These are phyloP conservation scores for Phorcus lineatus DNA, from an alignment of 2,888 invertebrate genomes.

Conservation along the genomic window DNA sequence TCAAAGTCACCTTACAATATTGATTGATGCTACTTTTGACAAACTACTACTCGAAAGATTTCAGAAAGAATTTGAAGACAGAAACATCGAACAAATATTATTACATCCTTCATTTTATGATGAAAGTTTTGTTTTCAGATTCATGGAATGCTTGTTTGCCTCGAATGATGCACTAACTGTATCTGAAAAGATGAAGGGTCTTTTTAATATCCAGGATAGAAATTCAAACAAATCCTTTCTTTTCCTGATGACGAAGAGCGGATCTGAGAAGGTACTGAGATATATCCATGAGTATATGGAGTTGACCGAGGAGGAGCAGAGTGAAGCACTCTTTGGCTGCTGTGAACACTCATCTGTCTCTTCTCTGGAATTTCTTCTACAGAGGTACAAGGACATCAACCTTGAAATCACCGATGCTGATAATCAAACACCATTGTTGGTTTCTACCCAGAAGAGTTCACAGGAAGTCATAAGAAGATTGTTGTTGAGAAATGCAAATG, in stretches of 20 bases:
- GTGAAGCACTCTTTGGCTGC: background rate
- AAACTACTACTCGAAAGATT: background rate
- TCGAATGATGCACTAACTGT: background rate
- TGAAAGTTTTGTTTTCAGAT: background rate
- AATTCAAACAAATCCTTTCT: background rate
- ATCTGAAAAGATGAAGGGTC: background rate
- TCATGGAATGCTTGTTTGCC: background rate
- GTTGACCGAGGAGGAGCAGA: background rate
- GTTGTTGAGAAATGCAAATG: background rate
- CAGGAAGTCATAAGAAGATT: background rate
- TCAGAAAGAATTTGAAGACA: background rate
- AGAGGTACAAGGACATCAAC: background rate
- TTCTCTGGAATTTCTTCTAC: background rate
- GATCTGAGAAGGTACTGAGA: background rate
- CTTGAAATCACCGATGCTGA: background rate
- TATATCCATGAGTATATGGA: background rate
- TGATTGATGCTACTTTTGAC: background rate
- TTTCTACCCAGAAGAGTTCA: background rate
- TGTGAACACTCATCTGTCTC: background rate
- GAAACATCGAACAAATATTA: background rate
- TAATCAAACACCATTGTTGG: background rate
- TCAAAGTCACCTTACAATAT: background rate
- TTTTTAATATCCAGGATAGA: background rate
- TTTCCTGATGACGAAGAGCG: background rate
- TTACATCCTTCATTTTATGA: background rate